Evolutionary conservation across 2,888 invertebrate species (phyloP), one percentile per base, ranked within the genome.

Genomic region (Eupsilia transversa): DNA sequence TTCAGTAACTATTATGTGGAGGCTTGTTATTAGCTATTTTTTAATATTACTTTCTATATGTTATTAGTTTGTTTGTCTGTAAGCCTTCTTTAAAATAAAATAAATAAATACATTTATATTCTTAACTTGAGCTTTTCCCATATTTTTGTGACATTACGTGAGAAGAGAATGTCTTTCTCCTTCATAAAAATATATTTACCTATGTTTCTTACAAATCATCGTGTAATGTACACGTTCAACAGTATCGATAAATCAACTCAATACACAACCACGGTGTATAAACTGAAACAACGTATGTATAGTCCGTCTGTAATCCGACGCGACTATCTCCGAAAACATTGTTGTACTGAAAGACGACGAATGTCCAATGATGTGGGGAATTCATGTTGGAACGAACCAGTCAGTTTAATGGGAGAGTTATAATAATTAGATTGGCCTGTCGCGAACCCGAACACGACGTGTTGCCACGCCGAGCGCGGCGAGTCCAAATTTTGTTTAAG

Each of bases 301-400:
- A 59, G 38, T 54, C 41, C 35, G 72, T 71, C 68, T 74, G 83
- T 84, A 73, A 79, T 79, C 80, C 78, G 41, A 73, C 78, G 77
- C 68, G 77, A 72, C 78, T 91, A 92, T 92, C 92, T 92, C 90
- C 88, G 88, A 92, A 93, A 94, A 92, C 92, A 92, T 89, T 90
- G 90, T 91, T 86, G 74, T 79, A 71, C 77, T 87, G 89, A 93
- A 94, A 93, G 94, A 93, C 91, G 92, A 89, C 87, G 91, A 91
- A 92, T 91, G 86, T 89, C 81, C 87, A 86, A 89, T 89, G 84
- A 85, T 64, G 72, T 72, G 85, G 38, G 33, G 38, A 33, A 38
- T 35, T 82, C 71, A 91, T 91, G 86, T 87, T 12, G 65, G n/a
- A 90, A 49, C 27, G 86, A 72, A 74, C 76, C 83, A 92, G 52